Evolutionary conservation across 92 coral and sea anemone genomes (phyloP).

Genomic region (Parazoanthus darwini): DNA sequence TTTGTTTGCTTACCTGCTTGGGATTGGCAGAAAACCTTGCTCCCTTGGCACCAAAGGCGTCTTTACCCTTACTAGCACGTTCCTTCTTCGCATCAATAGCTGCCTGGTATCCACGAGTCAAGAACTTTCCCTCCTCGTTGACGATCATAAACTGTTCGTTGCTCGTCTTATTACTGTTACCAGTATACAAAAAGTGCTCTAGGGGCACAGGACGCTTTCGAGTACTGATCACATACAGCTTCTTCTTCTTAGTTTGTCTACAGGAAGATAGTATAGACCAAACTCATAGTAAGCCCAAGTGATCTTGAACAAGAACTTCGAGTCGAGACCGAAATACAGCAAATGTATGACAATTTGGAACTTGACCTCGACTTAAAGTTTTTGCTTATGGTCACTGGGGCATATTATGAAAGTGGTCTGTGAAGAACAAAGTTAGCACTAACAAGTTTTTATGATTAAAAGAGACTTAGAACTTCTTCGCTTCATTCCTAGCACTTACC

Average conservation of each 20-base stretch:
- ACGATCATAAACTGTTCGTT: conserved; percentile 87
- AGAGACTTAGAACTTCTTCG: too few relatives aligned
- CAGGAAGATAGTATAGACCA: not conserved
- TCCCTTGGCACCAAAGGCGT: conserved; percentile 84
- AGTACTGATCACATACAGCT: conserved; percentile 95
- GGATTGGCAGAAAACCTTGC: conserved; percentile 55
- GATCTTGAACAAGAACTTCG: too few relatives aligned
- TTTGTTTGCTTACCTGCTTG: conserved; percentile 61
- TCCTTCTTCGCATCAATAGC: conserved; percentile 90
- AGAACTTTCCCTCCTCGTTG: conserved; percentile 72
- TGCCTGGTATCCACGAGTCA: conserved; percentile 85
- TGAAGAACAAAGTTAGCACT: too few relatives aligned
- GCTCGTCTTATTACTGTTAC: conserved; percentile 93
- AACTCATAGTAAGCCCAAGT: too few relatives aligned
- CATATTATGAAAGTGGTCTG: too few relatives aligned
- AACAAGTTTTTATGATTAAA: too few relatives aligned
- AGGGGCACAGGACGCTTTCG: conserved; percentile 96
- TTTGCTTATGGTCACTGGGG: too few relatives aligned
- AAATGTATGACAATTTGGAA: too few relatives aligned
- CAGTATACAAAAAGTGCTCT: conserved; percentile 93
- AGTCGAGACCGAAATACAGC: too few relatives aligned
- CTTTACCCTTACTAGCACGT: conserved; percentile 81
- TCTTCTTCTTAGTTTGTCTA: conserved; percentile 90
- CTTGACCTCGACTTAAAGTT: too few relatives aligned
- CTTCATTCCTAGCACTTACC: conserved; percentile 61